Conservation (phyloP, 2,888 invertebrate genomes). For the Neoaliturus tenellus region DNA sequence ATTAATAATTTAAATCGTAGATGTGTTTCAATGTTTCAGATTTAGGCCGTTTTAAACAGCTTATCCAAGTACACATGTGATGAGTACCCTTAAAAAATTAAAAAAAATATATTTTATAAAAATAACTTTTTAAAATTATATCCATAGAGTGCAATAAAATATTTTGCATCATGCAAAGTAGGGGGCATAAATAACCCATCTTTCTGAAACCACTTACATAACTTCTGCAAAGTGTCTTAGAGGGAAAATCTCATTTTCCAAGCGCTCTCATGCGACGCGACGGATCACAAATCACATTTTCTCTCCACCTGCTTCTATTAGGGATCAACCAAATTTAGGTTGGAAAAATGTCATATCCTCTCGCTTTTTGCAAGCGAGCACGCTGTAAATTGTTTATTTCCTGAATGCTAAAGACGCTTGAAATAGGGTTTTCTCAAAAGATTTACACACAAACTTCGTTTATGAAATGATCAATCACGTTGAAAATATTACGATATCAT, state of each 20-base stretch:
- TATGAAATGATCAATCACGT: too few relatives aligned
- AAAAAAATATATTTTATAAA: too few relatives aligned
- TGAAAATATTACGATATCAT: too few relatives aligned
- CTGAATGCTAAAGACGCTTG: not conserved
- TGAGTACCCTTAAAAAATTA: too few relatives aligned
- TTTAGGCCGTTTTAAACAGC: too few relatives aligned
- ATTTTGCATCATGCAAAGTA: not conserved
- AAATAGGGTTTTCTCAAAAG: not conserved
- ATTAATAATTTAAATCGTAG: too few relatives aligned
- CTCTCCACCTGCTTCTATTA: not conserved
- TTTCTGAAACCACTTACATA: conserved; percentile 11
- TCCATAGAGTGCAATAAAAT: not conserved
- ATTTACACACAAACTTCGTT: not conserved
- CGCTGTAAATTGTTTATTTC: conserved; percentile 1
- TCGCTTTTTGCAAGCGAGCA: not conserved
- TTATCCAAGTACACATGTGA: too few relatives aligned
- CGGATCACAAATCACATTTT: not conserved
- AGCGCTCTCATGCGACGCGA: not conserved
- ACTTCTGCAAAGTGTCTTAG: conserved; percentile 27
- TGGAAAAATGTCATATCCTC: not conserved
- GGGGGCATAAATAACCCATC: not conserved
- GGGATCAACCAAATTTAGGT: conserved; percentile 8
- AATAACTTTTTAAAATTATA: not conserved
- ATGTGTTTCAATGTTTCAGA: too few relatives aligned
- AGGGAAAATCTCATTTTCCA: not conserved